Conservation (phyloP, 2,113 vertebrate species). For the Micromys minutus region DNA sequence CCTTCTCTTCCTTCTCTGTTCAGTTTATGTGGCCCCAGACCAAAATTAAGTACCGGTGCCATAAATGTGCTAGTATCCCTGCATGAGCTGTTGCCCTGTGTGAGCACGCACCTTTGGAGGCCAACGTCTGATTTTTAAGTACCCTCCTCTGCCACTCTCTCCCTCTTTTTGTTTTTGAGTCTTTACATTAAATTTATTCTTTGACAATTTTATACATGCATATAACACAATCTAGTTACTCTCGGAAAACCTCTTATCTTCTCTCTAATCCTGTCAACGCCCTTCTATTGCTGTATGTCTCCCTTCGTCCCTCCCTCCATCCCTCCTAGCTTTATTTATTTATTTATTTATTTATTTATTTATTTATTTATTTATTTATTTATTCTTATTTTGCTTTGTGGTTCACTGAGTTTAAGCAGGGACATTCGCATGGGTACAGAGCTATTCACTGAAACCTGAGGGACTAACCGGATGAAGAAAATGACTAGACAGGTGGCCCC, state of each 20-base stretch:
- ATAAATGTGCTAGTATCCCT: too few relatives aligned
- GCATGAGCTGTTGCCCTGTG: too few relatives aligned
- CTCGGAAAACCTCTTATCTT: background rate
- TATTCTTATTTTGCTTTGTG: background rate
- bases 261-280: too few relatives aligned
- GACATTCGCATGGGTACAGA: background rate
- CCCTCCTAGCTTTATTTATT: background rate
- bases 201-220: background rate
- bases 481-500: background rate
- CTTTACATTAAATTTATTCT: background rate
- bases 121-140: background rate
- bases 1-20: background rate
- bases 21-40: background rate
- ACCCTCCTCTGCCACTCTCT: background rate
- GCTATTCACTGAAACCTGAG: background rate
- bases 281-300: background rate
- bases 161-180: background rate
- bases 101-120: background rate
- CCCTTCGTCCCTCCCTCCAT: background rate
- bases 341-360: too few relatives aligned
- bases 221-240: background rate
- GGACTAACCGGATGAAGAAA: background rate
- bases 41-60: background rate
- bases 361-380: too few relatives aligned
- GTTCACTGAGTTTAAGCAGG: background rate